These are phyloP conservation scores for Pitta sordida DNA, from an alignment of 2,113 vertebrate species.

Conservation along the genomic window DNA sequence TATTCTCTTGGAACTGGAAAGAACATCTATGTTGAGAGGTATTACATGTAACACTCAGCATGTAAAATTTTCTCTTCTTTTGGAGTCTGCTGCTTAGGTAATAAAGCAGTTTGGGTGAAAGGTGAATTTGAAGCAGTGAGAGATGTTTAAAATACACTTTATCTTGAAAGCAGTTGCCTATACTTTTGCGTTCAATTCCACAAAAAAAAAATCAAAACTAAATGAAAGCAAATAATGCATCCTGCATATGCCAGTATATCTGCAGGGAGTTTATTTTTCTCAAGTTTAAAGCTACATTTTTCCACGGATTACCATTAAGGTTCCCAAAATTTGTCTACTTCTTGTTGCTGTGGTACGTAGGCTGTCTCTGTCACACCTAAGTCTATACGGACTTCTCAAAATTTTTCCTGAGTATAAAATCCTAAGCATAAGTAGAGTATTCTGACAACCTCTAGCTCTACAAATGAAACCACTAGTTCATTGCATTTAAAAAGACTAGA, in stretches of 20 bases:
- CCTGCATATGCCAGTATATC: not conserved
- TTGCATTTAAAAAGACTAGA: not conserved
- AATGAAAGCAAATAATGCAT: not conserved
- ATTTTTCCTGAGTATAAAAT: not conserved
- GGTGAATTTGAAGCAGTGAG: not conserved
- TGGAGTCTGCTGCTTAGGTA: not conserved
- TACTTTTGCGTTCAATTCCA: not conserved
- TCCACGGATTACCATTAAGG: not conserved
- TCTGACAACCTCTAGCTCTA: not conserved
- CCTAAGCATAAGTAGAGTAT: not conserved
- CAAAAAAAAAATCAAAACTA: not conserved
- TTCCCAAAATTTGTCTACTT: not conserved
- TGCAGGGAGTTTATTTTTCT: not conserved
- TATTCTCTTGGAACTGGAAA: slow-evolving; percentile 96
- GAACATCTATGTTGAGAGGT: slow-evolving; percentile 99
- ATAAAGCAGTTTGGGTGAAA: not conserved
- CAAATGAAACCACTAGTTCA: not conserved
- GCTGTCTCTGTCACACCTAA: not conserved
- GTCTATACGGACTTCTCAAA: not conserved
- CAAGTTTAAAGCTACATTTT: not conserved
- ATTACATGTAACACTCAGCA: slow-evolving; percentile 35
- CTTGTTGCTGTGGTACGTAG: not conserved
- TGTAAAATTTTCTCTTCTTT: not conserved
- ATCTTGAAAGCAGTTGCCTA: not conserved
- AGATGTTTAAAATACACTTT: not conserved